Evolutionary conservation across 1,140 invertebrate species (phyloP), one percentile per base, ranked within the genome.

Genomic region (Drosophila carrolli): DNA sequence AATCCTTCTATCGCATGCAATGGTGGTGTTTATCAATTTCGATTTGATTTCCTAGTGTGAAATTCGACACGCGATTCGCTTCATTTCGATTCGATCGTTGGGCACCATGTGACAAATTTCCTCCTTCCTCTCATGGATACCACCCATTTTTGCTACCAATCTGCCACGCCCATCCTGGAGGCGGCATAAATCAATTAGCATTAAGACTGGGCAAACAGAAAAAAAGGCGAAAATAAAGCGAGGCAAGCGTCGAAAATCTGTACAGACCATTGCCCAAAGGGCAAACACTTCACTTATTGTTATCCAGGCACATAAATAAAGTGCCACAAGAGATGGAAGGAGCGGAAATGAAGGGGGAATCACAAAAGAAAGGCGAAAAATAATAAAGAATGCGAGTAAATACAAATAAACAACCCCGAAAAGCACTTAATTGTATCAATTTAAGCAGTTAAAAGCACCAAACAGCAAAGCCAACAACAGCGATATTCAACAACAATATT

Each of bases 371-470:
- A 38, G 41, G 60, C 60, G 60, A 46, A 37, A 32, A 60, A 62
- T 23, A 56, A 59, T 72, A 61, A 81, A 56, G 62, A 76, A 59
- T 51, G 44, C 35, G 53, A 81, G 54, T 60, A 74, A 81, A 84
- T 79, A 61, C 67, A 71, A 73, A 85, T 77, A 85, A 85, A 85
- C 73, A 81, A 78, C 63, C 72, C 77, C 74, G 60, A 81, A 85
- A 78, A 82, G 65, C 82, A 86, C 78, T 85, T 85, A 86, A 85
- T 85, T 85, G 78, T 78, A 85, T 81, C 82, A 85, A 81, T 86
- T 85, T 78, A 78, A 75, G 70, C 70, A 81, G 60, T 75, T 75
- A 66, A 85, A 84, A 84, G 57, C 67, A 59, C 63, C 68, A 51
- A 71, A 54, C 54, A 60, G 11, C 29, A 61, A 55, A 27, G 44